Base-by-base conservation (phyloP, 2,113 vertebrate species). In the Notothenia coriiceps region DNA sequence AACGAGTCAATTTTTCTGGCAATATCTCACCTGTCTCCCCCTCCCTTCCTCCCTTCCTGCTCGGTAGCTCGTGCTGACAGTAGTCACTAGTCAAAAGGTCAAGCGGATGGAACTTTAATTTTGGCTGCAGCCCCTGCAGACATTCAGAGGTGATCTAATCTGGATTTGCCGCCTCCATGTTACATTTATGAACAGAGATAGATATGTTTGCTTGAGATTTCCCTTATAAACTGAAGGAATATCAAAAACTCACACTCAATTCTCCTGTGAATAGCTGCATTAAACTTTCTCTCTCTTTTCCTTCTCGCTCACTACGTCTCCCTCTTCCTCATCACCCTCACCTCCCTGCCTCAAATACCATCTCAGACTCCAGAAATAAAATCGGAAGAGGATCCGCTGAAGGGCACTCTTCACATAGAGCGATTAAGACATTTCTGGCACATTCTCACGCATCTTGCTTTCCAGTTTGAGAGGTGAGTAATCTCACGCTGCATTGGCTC, bases 401-500 rank as follows among this genome's bases (percentile, higher is more conserved):
- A 92, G 90, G 88, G 85, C 90, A 86, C 70, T 88, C 79, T 75
- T 91, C 83, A 83, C 86, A 78, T 52, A 79, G 79, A 87, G 82
- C 57, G 78, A 89, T 91, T 80, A 87, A 83, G 88, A 90, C 81
- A 73, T 89, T 90, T 90, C 83, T 87, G 80, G 85, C 82, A 84
- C 89, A 83, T 77, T 78, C 85, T 63, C 60, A 77, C 57, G 71
- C 52, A 77, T 83, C 55, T 69, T 14, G 76, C 75, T 76, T 80
- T 83, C 80, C 67, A 66, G 80, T 78, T 86, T 75, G 76, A 85
- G 80, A 86, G 88, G 80, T 88, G 87, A 74, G 85, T 78, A 89
- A 92, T 92, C 76, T 91, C 91, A 92, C 65, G 90, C 86, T 71
- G 83, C 86, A 89, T 84, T 89, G 84, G 74, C 70, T 88, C 70